phyloP scores from a whole-genome alignment of 2,113 vertebrate species.

The Athene cunicularia region DNA sequence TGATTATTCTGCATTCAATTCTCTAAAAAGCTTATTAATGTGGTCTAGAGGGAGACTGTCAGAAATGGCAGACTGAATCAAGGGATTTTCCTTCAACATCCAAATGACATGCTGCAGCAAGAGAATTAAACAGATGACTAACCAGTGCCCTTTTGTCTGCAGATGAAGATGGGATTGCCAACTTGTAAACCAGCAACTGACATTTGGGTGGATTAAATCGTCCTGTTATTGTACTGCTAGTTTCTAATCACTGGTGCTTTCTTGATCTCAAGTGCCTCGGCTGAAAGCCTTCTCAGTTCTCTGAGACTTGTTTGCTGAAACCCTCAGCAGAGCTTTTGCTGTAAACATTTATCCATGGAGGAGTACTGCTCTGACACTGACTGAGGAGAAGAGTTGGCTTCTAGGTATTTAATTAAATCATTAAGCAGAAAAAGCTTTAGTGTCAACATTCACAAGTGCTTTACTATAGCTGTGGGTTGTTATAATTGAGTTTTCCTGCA shows the following conservation, averaged over 20 bases:
- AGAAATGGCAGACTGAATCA: constrained; percentile 84
- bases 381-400: constrained; percentile 75
- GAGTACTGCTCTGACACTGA: constrained; percentile 73
- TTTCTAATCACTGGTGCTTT: constrained; percentile 76
- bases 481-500: constrained; percentile 76
- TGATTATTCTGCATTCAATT: constrained; percentile 78
- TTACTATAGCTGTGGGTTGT: constrained; percentile 62
- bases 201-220: constrained; percentile 84
- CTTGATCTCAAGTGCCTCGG: constrained; percentile 73
- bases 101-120: constrained; percentile 79
- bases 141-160: constrained; percentile 83
- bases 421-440: constrained; percentile 76
- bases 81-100: constrained; percentile 83
- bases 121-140: constrained; percentile 86
- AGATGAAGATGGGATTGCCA: constrained; percentile 80
- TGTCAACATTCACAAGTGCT: constrained; percentile 79
- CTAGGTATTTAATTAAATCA: constrained; percentile 88
- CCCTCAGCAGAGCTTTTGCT: constrained; percentile 70
- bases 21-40: constrained; percentile 83
- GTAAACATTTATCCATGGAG: constrained; percentile 82
- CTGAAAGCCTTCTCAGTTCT: constrained; percentile 73
- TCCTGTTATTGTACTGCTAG: constrained; percentile 71
- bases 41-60: constrained; percentile 82
- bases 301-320: constrained; percentile 77
- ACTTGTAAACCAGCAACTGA: constrained; percentile 78